phyloP scores from a whole-genome alignment of 2,888 invertebrate species.

The Liopterus haemorrhoidalis region DNA sequence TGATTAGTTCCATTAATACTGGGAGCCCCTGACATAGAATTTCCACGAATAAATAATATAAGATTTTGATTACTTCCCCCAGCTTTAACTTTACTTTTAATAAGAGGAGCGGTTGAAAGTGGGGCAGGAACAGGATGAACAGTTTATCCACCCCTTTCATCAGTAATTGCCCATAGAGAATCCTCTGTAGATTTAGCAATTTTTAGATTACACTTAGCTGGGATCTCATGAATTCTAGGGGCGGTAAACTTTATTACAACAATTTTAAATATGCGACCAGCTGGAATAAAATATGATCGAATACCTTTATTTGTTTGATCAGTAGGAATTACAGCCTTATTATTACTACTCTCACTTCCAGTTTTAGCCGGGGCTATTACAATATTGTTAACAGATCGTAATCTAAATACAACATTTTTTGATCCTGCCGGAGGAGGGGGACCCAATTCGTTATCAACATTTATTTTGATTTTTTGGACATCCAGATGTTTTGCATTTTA shows the following conservation, averaged over 20 bases:
- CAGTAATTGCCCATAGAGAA: slow-evolving; percentile 58
- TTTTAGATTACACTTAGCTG: slow-evolving; percentile 71
- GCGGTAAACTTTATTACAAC: slow-evolving; percentile 77
- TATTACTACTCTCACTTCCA: slow-evolving; percentile 64
- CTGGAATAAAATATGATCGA: slow-evolving; percentile 56
- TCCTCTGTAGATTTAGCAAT: slow-evolving; percentile 69
- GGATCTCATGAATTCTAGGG: slow-evolving; percentile 67
- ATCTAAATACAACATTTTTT: slow-evolving; percentile 76
- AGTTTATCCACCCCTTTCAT: slow-evolving; percentile 64
- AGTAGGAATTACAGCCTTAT: slow-evolving; percentile 58
- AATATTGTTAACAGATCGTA: slow-evolving; percentile 72
- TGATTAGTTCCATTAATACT: slow-evolving; percentile 72
- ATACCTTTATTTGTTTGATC: slow-evolving; percentile 72
- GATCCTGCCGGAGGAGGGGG: slow-evolving; percentile 74
- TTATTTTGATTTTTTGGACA: slow-evolving; percentile 86
- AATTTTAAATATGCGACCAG: slow-evolving; percentile 63
- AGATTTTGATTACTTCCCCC: slow-evolving; percentile 75
- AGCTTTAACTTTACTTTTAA: slow-evolving; percentile 58
- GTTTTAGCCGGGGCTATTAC: slow-evolving; percentile 76
- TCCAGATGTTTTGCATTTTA: slow-evolving; percentile 81
- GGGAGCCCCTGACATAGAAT: slow-evolving; percentile 74
- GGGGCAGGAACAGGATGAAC: slow-evolving; percentile 76
- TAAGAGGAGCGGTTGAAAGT: slow-evolving; percentile 59
- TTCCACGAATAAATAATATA: slow-evolving; percentile 79
- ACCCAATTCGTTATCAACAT: slow-evolving; percentile 75